phyloP scores from a whole-genome alignment of 2,797 vertebrate genomes.

The Remorina albescens region DNA sequence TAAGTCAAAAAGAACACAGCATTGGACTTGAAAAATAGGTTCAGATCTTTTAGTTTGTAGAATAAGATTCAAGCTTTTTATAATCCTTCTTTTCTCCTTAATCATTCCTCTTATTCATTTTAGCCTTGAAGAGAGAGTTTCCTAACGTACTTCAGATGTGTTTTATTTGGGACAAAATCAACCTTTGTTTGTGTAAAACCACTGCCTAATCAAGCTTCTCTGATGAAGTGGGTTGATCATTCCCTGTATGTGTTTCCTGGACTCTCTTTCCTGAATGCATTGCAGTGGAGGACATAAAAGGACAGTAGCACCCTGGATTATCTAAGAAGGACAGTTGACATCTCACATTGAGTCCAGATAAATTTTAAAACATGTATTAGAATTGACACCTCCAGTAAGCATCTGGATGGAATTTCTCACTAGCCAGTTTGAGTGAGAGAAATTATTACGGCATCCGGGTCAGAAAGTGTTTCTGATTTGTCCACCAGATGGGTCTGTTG shows the following conservation, averaged over 20 bases:
- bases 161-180: neutral
- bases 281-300: neutral
- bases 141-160: too few species aligned
- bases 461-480: conserved; percentile 19
- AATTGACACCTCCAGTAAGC: neutral
- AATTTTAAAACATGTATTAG: neutral
- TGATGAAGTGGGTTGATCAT: neutral
- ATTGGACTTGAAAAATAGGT: neutral
- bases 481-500: conserved; percentile 75
- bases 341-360: neutral
- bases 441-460: neutral
- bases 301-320: neutral
- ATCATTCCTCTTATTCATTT: neutral
- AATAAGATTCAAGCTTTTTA: neutral
- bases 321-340: neutral
- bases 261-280: neutral
- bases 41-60: neutral
- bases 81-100: neutral
- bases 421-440: neutral
- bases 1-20: too few species aligned
- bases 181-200: neutral
- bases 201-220: neutral
- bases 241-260: neutral
- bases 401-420: neutral
- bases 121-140: neutral